Evolutionary conservation across 2,797 vertebrate species (phyloP).

Genomic region (Ibycter americanus): DNA sequence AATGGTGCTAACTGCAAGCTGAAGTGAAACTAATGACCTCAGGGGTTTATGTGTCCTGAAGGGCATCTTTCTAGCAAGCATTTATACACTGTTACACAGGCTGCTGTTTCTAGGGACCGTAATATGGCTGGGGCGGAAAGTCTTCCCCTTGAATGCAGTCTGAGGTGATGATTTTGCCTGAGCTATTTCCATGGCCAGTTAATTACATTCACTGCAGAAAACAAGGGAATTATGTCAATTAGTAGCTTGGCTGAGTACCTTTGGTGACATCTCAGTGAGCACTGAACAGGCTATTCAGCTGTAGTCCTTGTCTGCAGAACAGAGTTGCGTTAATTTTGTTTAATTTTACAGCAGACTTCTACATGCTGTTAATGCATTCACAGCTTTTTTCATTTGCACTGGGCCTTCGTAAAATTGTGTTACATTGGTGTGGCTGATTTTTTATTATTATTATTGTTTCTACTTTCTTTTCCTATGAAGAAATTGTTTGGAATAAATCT

Average conservation of each 20-base stretch:
- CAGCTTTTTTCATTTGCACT: neutral
- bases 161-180: neutral
- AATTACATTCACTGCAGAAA: neutral
- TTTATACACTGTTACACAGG: neutral
- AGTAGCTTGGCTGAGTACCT: neutral
- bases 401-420: neutral
- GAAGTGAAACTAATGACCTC: neutral
- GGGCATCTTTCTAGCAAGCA: neutral
- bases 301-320: neutral
- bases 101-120: neutral
- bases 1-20: neutral
- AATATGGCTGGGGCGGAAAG: neutral
- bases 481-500: neutral
- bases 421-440: neutral
- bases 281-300: neutral
- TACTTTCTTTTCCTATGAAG: neutral
- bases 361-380: neutral
- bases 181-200: neutral
- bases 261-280: neutral
- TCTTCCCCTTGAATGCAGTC: neutral
- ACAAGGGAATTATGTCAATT: neutral
- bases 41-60: neutral
- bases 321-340: neutral
- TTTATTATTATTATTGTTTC: neutral
- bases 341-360: neutral